A percentile compares a stretch with the other conserved stretches of the same genome.
phyloP scores from a whole-genome alignment of 2,113 vertebrate genomes.

The Tachysurus fulvidraco region DNA sequence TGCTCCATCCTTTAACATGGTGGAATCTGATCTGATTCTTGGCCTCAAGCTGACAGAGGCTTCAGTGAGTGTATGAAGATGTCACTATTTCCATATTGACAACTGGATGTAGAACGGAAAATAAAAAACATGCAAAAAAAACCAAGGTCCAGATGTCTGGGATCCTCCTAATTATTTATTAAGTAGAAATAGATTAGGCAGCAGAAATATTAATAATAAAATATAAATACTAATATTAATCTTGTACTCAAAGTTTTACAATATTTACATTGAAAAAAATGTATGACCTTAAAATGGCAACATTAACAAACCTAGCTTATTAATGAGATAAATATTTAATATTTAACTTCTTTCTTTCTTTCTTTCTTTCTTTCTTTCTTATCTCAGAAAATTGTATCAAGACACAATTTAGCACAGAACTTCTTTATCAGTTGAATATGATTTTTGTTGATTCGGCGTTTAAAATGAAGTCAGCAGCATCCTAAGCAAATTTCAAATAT shows the following conservation, averaged over 20 bases:
- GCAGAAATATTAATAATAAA: background rate
- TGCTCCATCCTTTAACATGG: too few species aligned
- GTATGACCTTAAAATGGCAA: background rate
- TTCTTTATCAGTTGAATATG: background rate
- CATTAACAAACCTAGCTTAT: background rate
- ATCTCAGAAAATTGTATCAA: background rate
- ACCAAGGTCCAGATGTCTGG: background rate
- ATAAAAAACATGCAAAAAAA: background rate
- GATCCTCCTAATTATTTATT: background rate
- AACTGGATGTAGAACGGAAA: background rate
- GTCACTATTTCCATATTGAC: background rate
- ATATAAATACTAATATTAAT: too few species aligned
- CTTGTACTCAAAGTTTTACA: background rate
- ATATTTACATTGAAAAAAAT: background rate
- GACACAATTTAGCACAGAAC: background rate
- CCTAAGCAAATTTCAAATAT: background rate
- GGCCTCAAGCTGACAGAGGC: too few species aligned
- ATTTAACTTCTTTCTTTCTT: too few species aligned
- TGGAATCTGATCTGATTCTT: too few species aligned
- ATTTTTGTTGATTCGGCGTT: background rate
- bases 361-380: background rate
- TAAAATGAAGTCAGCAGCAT: background rate
- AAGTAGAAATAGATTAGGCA: background rate
- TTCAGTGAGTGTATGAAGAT: background rate
- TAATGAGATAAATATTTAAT: too few species aligned